Percentiles rank a stretch among this genome's conserved stretches.
Conservation (phyloP, 2,797 vertebrate species). For the Dromococcyx pavoninus region DNA sequence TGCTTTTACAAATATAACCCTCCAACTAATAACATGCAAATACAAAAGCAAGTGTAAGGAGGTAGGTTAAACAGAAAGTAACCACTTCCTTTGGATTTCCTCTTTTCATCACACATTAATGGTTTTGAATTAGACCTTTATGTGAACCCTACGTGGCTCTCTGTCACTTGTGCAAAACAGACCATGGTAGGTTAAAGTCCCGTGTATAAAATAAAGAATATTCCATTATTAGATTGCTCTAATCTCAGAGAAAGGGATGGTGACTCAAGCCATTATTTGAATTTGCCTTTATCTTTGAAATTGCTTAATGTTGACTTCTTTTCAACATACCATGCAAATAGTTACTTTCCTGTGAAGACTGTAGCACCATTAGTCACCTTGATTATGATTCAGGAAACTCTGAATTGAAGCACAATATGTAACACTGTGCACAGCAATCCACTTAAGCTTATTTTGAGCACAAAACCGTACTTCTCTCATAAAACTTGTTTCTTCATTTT, state of each 20-base stretch:
- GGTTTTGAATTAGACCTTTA: neutral
- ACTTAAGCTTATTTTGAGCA: neutral
- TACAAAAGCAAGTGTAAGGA: neutral
- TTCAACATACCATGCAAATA: neutral
- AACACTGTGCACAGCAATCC: neutral
- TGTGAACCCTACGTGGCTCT: neutral
- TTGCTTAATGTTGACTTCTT: neutral
- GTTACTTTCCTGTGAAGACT: neutral
- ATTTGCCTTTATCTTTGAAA: constrained; percentile 11
- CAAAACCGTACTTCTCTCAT: neutral
- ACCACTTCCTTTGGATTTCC: neutral
- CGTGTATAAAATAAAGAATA: neutral
- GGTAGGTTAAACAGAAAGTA: neutral
- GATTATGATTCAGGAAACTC: neutral
- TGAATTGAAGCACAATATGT: neutral
- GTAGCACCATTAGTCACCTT: neutral
- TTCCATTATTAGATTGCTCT: neutral
- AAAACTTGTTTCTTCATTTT: neutral
- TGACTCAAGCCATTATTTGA: neutral
- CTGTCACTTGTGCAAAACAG: neutral
- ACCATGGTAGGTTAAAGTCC: neutral
- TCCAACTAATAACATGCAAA: neutral
- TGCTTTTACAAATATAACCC: neutral
- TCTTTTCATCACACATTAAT: neutral
- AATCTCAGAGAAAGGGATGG: neutral